Evolutionary conservation across 2,888 invertebrate genomes (phyloP), one percentile per base, ranked within the genome.

Genomic region (Monochamus alternatus): DNA sequence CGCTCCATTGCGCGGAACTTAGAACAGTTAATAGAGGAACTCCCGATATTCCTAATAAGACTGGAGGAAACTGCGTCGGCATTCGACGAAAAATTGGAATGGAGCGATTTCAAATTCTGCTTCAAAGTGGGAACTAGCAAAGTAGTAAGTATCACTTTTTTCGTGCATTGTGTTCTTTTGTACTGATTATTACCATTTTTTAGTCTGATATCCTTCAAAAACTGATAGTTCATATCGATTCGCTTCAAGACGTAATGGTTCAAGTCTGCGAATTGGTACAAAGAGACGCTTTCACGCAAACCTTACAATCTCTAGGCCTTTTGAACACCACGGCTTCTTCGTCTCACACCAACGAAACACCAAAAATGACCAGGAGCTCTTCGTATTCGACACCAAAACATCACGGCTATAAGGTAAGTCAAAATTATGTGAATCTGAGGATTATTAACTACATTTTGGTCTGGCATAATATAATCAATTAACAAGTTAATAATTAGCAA

Each of bases 121-220:
- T 91, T 92, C 80, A 92, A 92, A 88, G 89, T 92, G 62, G 92
- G 91, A 38, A 92, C 92, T 32, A 93, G 93, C 78, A 93, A 93
- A 91, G 92, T 93, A 82, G 93, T 93, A 88, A 89, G 91, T 66
- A 31, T 43, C 22, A 47, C 9, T 10, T 7, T 47, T 47, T 47
- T 8, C 7, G 12, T 10, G 10, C 47, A 9, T 3, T 47, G 3
- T 47, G 2, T 47, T 10, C 9, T 47, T 47, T 47, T 55, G n/a
- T 14, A n/a, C 7, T 89, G 31, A 12, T 59, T 14, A n/a, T 38
- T 47, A 43, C 0, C 51, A 38, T 67, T 69, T 71, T 78, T 64
- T 86, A 91, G 91, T 90, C 90, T 69, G 90, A 90, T n/a, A 88
- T 91, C 51, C 86, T 91, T 69, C 88, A 90, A 63, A 90, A 91